These are phyloP conservation scores for Eulithis testata DNA, from an alignment of 2,888 invertebrate genomes.

Conservation along the genomic window DNA sequence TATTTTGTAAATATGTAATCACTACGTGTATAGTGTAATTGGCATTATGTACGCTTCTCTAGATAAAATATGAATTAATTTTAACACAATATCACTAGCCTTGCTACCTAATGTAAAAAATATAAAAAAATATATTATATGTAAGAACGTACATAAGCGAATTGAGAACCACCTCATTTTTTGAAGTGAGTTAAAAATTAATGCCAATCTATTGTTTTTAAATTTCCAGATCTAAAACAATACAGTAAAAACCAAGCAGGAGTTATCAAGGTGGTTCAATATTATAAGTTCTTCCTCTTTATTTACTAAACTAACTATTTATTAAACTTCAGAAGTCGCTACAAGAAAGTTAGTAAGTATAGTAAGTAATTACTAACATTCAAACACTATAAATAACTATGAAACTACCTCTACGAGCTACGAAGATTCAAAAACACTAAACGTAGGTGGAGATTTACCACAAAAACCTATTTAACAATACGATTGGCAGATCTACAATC, in stretches of 20 bases:
- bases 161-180: no score
- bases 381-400: slow-evolving; percentile 10
- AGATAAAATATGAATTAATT: no score
- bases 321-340: slow-evolving; percentile 35
- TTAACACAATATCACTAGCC: no score
- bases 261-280: not conserved
- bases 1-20: not conserved
- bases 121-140: no score
- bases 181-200: no score
- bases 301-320: slow-evolving; percentile 4
- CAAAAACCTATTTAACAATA: not conserved
- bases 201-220: no score
- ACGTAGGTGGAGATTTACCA: slow-evolving; percentile 1
- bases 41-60: no score
- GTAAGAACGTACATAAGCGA: no score
- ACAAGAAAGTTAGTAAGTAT: no score
- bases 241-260: not conserved
- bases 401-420: slow-evolving; percentile 7
- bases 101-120: no score
- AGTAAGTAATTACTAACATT: slow-evolving; percentile 13
- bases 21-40: no score
- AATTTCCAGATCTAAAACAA: no score
- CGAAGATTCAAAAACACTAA: slow-evolving; percentile 14
- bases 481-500: not conserved
- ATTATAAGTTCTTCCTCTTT: not conserved